Evolutionary conservation across 1,140 invertebrate genomes (phyloP).

Genomic region (Zophobas morio): DNA sequence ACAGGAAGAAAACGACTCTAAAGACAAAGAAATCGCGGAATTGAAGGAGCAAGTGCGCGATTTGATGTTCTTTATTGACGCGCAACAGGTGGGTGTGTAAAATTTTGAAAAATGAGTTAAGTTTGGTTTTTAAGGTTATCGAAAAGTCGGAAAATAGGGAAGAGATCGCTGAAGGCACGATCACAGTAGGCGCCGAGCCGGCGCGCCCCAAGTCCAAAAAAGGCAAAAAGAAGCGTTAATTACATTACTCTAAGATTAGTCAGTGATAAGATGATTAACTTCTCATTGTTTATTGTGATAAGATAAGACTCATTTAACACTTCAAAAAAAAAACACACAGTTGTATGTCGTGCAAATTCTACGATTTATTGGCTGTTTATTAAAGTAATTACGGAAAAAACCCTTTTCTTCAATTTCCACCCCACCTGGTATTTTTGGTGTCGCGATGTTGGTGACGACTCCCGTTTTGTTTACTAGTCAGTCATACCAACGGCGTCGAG

Average conservation of each 20-base stretch:
- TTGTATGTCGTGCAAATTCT: neutral
- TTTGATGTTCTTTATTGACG: constrained; percentile 97
- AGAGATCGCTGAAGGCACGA: constrained; percentile 80
- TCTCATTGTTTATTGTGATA: constrained; percentile 18
- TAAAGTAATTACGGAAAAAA: constrained; percentile 13
- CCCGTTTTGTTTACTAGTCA: constrained; percentile 26
- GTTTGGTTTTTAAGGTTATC: constrained; percentile 65
- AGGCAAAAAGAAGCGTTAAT: constrained; percentile 55
- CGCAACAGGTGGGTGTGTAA: constrained; percentile 74
- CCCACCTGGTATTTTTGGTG: constrained; percentile 7
- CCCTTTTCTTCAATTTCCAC: neutral
- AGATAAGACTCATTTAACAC: constrained; percentile 1
- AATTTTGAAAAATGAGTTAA: constrained; percentile 40
- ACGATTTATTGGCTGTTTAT: neutral
- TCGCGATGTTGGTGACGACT: neutral
- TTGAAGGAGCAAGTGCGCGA: constrained; percentile 94
- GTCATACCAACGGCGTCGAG: neutral
- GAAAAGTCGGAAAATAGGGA: constrained; percentile 75
- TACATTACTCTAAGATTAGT: neutral
- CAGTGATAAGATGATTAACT: constrained; percentile 15
- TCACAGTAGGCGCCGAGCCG: constrained; percentile 72
- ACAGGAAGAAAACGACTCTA: constrained; percentile 73
- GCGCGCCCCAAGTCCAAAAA: constrained; percentile 54
- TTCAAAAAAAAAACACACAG: neutral
- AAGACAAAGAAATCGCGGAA: constrained; percentile 84